A percentile compares a stretch with the other conserved stretches of the same genome.
Evolutionary conservation across 2,113 vertebrate species (phyloP).

Genomic region (Rhynchopsitta pachyrhyncha): DNA sequence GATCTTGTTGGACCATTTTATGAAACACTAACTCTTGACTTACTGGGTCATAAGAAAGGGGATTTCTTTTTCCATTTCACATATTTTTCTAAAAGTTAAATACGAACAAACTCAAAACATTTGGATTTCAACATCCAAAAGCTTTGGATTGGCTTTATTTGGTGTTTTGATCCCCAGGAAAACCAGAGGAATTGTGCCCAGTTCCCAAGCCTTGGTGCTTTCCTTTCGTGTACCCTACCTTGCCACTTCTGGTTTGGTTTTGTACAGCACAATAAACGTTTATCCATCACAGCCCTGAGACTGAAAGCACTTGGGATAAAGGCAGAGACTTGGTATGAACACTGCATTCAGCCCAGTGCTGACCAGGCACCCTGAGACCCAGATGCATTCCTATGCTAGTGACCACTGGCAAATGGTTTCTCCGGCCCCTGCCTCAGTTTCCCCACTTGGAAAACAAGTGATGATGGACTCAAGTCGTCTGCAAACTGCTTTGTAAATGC

Average conservation of each 20-base stretch:
- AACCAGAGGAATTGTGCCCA: background rate
- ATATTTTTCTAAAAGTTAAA: background rate
- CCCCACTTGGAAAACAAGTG: background rate
- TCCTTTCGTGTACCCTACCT: background rate
- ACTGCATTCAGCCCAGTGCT: background rate
- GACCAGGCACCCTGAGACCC: background rate
- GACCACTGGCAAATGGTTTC: background rate
- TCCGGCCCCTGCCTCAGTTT: background rate
- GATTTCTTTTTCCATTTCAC: background rate
- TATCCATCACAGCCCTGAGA: background rate
- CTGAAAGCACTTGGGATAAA: background rate
- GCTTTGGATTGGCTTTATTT: background rate
- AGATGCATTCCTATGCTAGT: background rate
- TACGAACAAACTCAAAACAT: background rate
- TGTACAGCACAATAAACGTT: rapidly evolving
- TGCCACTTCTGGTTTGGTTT: background rate
- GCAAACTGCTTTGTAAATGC: background rate
- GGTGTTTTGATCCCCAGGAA: background rate
- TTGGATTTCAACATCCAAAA: background rate
- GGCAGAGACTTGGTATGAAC: background rate
- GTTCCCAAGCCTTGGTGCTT: background rate
- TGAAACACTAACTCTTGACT: background rate
- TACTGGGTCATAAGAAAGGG: background rate
- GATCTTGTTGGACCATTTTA: background rate
- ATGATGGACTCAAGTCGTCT: background rate